Evolutionary conservation across 2,113 vertebrate genomes (phyloP), one percentile per base, ranked within the genome.

Genomic region (Syngnathus floridae): DNA sequence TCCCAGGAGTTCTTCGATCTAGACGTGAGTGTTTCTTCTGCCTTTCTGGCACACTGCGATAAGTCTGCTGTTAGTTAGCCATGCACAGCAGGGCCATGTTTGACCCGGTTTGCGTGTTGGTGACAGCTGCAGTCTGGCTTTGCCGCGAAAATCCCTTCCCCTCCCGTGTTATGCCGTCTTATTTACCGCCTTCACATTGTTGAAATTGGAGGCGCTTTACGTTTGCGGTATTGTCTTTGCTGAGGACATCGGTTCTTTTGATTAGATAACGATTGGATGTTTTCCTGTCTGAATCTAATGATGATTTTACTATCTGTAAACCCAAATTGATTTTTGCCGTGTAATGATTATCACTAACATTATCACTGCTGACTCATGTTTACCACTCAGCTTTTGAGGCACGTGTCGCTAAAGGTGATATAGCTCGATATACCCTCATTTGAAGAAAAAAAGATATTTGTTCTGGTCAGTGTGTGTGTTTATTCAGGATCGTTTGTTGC

Each of bases 1-100:
- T 90, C 91, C 0, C 79, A 93, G 84, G 93, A 98, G 36, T 81
- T 88, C 1, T 91, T 96, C 62, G 89, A 93, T 17, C 56, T 93
- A 2, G 94, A 97, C 86, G 97, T 98, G 74, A 90, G 94, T 85
- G 49, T 51, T 21, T 52, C 5, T 21, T 59, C 12, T 7, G 65
- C 19, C 31, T 56, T n/a, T 4, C 12, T 58, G 57, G 62, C 62
- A 41, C 48, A 17, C 49, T 10, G 46, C 16, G 67, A 66, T 72
- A 71, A 64, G 37, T n/a, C 9, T 38, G 62, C 36, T 61, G 70
- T 70, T 78, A 73, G 60, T 37, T 37, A 36, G 26, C 26, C 54
- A 31, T 35, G 13, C 76, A 73, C 81, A 76, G 67, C 55, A 46
- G 51, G 54, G 48, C n/a, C 40, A 7, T 64, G 26, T 59, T 13